These are phyloP conservation scores for Azorinus chamasolen DNA, from an alignment of 2,888 invertebrate species.

Conservation along the genomic window DNA sequence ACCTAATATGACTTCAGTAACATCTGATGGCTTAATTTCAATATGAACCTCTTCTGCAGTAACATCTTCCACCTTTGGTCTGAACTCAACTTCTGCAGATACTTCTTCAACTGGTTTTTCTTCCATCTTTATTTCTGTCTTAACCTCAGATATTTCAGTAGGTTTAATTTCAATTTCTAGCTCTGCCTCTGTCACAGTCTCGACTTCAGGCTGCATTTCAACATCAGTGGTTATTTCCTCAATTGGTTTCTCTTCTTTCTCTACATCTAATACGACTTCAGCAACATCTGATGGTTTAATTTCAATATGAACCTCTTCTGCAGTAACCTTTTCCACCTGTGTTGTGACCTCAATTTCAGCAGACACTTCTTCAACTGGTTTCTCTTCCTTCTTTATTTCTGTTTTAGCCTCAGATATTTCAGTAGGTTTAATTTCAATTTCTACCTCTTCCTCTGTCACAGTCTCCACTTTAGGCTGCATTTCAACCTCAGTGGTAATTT, in stretches of 20 bases:
- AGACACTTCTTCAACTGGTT: slow-evolving; percentile 14
- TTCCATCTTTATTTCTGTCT: slow-evolving; percentile 1
- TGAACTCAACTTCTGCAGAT: slow-evolving; percentile 80
- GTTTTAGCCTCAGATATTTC: slow-evolving; percentile 40
- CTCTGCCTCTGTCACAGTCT: slow-evolving; percentile 38
- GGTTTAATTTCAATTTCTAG: neutral
- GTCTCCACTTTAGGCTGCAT: slow-evolving; percentile 1
- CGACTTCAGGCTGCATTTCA: slow-evolving; percentile 2
- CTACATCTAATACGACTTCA: slow-evolving; percentile 2
- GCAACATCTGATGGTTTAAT: slow-evolving; percentile 11
- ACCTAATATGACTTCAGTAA: too few species aligned
- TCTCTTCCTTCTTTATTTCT: slow-evolving; percentile 11
- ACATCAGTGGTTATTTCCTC: slow-evolving; percentile 31
- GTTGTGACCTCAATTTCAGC: slow-evolving; percentile 18
- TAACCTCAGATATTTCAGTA: slow-evolving; percentile 36
- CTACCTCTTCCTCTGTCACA: neutral
- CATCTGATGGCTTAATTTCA: neutral
- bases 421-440: slow-evolving; percentile 8
- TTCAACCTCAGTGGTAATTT: slow-evolving; percentile 7
- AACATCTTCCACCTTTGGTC: slow-evolving; percentile 8
- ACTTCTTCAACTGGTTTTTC: slow-evolving; percentile 84
- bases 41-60: neutral
- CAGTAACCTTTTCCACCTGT: slow-evolving; percentile 6
- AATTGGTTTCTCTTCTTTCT: slow-evolving; percentile 6
- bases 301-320: slow-evolving; percentile 15